These are phyloP conservation scores for Ophion ventricosus DNA, from an alignment of 2,888 invertebrate genomes.

Conservation along the genomic window DNA sequence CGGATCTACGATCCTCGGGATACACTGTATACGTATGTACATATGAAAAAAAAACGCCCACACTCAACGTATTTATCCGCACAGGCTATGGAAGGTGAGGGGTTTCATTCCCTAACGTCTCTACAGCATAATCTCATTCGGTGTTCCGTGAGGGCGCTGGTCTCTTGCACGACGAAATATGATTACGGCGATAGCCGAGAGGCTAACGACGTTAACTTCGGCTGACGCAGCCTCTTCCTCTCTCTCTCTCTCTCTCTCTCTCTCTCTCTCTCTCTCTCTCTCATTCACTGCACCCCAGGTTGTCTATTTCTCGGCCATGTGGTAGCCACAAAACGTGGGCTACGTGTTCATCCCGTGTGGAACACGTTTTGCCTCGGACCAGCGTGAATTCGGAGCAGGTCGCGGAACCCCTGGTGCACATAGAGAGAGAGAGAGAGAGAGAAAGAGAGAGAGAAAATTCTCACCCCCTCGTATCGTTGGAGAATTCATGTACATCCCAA, in stretches of 20 bases:
- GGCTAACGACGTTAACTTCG: slow-evolving; percentile 75
- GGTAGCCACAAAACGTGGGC: slow-evolving; percentile 55
- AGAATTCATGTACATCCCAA: background rate
- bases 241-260: slow-evolving; percentile 24
- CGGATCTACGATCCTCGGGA: slow-evolving; percentile 36
- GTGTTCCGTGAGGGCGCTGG: slow-evolving; percentile 66
- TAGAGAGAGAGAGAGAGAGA: no score
- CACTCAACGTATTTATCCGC: slow-evolving; percentile 48
- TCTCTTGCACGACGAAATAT: slow-evolving; percentile 75
- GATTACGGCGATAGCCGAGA: slow-evolving; percentile 76
- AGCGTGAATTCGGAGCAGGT: slow-evolving; percentile 5
- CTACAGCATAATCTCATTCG: slow-evolving; percentile 72
- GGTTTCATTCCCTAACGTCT: slow-evolving; percentile 16
- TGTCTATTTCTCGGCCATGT: slow-evolving; percentile 58
- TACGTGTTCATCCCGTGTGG: slow-evolving; percentile 20
- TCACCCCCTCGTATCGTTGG: no score
- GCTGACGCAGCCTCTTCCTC: slow-evolving; percentile 71
- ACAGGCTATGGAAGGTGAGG: background rate
- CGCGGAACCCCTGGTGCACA: no score
- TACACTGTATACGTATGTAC: slow-evolving; percentile 7
- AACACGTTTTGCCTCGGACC: slow-evolving; percentile 29
- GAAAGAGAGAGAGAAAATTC: no score
- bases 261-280: slow-evolving; percentile 21
- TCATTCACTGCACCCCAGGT: slow-evolving; percentile 30
- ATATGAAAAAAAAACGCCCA: slow-evolving; percentile 28